Evolutionary conservation across 2,888 invertebrate species (phyloP).

Genomic region (Trichacis sp.): DNA sequence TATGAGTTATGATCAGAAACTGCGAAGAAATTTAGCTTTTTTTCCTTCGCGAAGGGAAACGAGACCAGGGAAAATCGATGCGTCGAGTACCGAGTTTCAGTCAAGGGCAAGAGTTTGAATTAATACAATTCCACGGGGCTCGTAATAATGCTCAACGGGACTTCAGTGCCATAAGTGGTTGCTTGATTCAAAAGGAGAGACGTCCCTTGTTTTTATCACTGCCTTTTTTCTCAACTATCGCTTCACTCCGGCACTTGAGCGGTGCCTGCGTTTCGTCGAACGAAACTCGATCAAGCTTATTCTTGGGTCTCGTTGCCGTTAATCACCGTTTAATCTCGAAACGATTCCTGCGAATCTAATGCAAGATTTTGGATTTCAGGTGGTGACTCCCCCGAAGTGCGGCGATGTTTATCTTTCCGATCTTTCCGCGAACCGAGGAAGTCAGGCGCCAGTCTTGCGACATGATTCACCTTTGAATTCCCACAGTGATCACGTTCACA

Average conservation of each 20-base stretch:
- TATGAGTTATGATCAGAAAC: no score
- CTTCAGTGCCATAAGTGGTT: neutral
- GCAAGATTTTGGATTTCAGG: no score
- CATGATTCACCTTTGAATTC: constrained; percentile 64
- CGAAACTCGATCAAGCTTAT: no score
- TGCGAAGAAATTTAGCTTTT: no score
- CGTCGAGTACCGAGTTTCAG: neutral
- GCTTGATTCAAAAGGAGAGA: neutral
- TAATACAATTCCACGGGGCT: neutral
- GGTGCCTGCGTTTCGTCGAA: neutral
- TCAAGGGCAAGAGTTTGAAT: neutral
- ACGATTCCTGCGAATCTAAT: no score
- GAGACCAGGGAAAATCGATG: neutral
- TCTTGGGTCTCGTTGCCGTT: no score
- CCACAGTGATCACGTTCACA: constrained; percentile 60
- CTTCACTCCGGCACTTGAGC: no score
- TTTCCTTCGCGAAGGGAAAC: no score
- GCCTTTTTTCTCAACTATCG: constrained; percentile 7
- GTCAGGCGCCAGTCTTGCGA: constrained; percentile 61
- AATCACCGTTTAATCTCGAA: no score
- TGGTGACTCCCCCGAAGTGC: constrained; percentile 78
- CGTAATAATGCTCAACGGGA: neutral
- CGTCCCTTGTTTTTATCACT: neutral
- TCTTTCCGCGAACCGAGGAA: constrained; percentile 71
- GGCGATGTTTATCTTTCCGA: constrained; percentile 82